phyloP scores from a whole-genome alignment of 2,888 invertebrate genomes.

The Pristionchus maxplancki region DNA sequence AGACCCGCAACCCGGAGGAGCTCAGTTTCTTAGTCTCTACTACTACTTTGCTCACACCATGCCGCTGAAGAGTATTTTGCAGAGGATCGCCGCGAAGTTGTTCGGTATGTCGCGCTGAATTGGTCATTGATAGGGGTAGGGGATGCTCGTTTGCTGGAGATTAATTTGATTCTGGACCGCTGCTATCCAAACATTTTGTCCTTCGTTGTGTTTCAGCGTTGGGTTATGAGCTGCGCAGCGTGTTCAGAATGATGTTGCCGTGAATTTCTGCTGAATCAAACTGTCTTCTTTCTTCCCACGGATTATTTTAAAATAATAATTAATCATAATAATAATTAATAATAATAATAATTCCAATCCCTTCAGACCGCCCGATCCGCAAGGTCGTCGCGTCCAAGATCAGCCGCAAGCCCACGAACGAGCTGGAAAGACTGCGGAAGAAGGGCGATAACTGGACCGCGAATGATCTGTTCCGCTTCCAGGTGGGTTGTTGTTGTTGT shows the following conservation, averaged over 20 bases:
- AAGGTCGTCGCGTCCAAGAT: conserved; percentile 63
- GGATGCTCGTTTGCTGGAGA: no score
- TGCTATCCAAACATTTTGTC: no score
- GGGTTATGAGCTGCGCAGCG: no score
- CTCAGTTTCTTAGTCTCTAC: background rate
- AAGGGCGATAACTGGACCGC: conserved; percentile 66
- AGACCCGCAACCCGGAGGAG: conserved; percentile 1
- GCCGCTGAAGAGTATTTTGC: background rate
- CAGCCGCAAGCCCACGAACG: conserved; percentile 65
- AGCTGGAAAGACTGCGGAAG: conserved; percentile 62
- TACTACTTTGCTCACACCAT: background rate
- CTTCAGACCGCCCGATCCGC: conserved; percentile 64
- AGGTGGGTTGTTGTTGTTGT: conserved; percentile 39
- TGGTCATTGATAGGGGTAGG: no score
- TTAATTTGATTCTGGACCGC: no score
- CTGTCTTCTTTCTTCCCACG: no score
- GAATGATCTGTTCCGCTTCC: conserved; percentile 63
- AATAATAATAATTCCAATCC: background rate
- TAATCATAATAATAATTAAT: no score
- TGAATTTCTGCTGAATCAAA: no score
- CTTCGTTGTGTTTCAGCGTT: no score
- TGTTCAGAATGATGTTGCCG: no score
- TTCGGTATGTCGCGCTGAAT: no score
- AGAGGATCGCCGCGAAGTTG: background rate
- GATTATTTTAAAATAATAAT: no score